Evolutionary conservation across 2,113 vertebrate genomes (phyloP).

Genomic region (Tenebrosternarchus preto): DNA sequence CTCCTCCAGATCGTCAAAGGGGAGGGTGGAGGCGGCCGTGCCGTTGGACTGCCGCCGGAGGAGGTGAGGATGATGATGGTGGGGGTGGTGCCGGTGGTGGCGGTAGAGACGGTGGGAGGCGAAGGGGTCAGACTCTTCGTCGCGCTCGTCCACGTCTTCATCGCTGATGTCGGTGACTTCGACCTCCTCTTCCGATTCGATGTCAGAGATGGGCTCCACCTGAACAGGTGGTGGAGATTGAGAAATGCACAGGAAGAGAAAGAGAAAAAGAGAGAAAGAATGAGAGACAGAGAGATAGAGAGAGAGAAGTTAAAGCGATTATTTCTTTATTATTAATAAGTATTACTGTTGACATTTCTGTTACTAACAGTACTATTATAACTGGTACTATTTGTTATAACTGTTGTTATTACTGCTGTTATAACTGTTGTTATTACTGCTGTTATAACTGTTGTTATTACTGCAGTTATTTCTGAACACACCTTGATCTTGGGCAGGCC

Average conservation of each 20-base stretch:
- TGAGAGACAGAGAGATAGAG: background rate
- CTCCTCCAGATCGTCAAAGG: constrained; percentile 82
- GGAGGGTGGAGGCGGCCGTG: constrained; percentile 42
- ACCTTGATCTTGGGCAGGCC: constrained; percentile 87
- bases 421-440: no score
- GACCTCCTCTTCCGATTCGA: constrained; percentile 85
- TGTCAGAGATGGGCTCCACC: constrained; percentile 92
- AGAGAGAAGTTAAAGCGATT: no score
- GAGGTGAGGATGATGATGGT: constrained; percentile 52
- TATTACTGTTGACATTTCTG: no score
- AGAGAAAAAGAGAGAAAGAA: no score
- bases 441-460: no score
- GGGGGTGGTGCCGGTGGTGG: constrained; percentile 59
- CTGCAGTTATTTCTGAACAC: background rate
- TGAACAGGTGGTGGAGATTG: constrained; percentile 34
- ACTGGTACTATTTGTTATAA: no score
- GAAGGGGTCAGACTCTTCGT: constrained; percentile 69
- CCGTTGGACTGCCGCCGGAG: constrained; percentile 54
- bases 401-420: no score
- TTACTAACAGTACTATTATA: no score
- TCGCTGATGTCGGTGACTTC: constrained; percentile 91
- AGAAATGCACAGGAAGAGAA: no score
- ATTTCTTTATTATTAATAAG: no score
- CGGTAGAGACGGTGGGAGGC: constrained; percentile 55
- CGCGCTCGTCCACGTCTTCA: constrained; percentile 76